Evolutionary conservation across 2,113 vertebrate species (phyloP).

Genomic region (Pelmatolapia mariae): DNA sequence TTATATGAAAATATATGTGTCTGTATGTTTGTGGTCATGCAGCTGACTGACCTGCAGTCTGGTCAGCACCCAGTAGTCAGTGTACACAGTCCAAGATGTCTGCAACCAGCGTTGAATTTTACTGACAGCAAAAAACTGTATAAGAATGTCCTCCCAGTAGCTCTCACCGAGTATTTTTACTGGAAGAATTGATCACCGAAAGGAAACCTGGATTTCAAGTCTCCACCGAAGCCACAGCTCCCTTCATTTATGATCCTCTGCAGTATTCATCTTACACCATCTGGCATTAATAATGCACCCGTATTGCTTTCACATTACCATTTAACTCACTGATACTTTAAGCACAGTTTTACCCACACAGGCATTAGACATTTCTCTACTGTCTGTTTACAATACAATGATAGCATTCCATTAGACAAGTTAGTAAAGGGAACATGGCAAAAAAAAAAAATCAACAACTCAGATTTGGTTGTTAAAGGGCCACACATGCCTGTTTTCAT

Average conservation of each 20-base stretch:
- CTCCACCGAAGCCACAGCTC: not conserved
- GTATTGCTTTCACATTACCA: slow-evolving; percentile 13
- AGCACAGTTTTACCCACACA: not conserved
- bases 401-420: not conserved
- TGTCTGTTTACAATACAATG: not conserved
- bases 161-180: not conserved
- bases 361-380: not conserved
- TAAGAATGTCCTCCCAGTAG: not conserved
- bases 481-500: not conserved
- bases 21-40: not conserved
- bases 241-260: not conserved
- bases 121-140: not conserved
- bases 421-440: not conserved
- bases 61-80: not conserved
- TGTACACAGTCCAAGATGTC: not conserved
- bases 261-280: slow-evolving; percentile 20
- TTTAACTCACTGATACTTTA: slow-evolving; percentile 15
- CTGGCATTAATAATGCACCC: slow-evolving; percentile 37
- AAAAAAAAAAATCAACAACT: fast-evolving
- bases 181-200: not conserved
- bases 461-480: not conserved
- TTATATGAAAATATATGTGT: not conserved
- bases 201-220: not conserved
- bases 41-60: slow-evolving; percentile 18
- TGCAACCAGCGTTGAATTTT: not conserved